A percentile compares a stretch with the other conserved stretches of the same genome.
These are phyloP conservation scores for Patella caerulea DNA, from an alignment of 2,888 invertebrate species.

Conservation along the genomic window DNA sequence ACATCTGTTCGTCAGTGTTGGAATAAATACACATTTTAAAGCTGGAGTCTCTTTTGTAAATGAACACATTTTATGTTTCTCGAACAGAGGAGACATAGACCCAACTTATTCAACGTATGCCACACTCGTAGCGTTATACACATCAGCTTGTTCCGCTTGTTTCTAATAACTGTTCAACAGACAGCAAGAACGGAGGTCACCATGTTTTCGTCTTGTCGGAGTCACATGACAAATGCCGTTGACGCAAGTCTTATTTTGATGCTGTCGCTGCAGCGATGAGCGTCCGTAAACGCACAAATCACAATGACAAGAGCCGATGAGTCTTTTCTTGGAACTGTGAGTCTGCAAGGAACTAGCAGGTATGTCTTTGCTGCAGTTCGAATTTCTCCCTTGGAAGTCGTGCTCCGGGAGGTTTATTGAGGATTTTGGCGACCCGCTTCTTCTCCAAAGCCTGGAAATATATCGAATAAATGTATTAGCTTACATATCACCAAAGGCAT, in stretches of 20 bases:
- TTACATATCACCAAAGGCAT: too few species aligned
- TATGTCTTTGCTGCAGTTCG: conserved; percentile 4
- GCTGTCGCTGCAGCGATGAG: background rate
- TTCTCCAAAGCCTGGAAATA: conserved; percentile 44
- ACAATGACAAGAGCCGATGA: background rate
- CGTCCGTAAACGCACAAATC: background rate
- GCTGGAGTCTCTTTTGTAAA: too few species aligned
- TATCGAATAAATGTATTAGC: background rate
- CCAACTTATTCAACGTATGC: too few species aligned
- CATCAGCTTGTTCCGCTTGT: background rate
- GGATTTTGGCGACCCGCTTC: conserved; percentile 51
- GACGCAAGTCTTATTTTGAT: background rate
- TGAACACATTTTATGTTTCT: too few species aligned
- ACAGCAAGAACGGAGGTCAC: background rate
- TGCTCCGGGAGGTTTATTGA: conserved; percentile 5
- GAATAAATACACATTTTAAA: too few species aligned
- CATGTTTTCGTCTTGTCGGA: background rate
- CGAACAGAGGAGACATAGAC: too few species aligned
- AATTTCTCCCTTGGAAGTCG: background rate
- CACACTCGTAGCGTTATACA: too few species aligned
- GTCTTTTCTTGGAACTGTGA: background rate
- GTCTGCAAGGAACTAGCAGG: background rate
- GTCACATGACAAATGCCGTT: background rate
- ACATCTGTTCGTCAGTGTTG: too few species aligned
- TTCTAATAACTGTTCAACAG: background rate